Conservation (phyloP, 2,797 vertebrate species). For the Avahi laniger region DNA sequence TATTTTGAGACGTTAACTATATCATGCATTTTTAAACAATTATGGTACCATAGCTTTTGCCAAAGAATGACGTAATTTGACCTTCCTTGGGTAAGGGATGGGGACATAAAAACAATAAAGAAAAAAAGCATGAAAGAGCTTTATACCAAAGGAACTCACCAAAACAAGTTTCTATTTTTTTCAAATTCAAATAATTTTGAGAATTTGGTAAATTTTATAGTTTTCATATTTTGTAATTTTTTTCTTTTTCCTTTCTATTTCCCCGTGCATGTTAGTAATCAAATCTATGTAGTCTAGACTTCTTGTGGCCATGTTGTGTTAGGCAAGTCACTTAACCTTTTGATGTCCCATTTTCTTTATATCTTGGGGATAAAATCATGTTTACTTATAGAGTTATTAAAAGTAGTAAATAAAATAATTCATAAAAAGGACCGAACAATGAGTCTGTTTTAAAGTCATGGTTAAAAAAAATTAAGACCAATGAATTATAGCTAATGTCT, state of each 20-base stretch:
- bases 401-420: conserved; percentile 1
- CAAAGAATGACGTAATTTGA: conserved; percentile 60
- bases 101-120: conserved; percentile 9
- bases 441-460: not conserved
- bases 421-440: not conserved
- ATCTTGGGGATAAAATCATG: not conserved
- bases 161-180: not conserved
- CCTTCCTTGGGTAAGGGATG: conserved; percentile 50
- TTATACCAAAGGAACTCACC: not conserved
- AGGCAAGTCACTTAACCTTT: not conserved
- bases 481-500: not conserved
- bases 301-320: not conserved
- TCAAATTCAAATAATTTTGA: not conserved
- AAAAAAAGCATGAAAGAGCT: not conserved
- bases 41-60: conserved; percentile 12
- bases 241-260: conserved; percentile 15
- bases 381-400: not conserved
- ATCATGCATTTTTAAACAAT: conserved; percentile 65
- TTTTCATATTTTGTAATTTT: not conserved
- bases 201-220: not conserved
- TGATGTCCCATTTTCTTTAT: not conserved
- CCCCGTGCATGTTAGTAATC: not conserved
- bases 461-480: not conserved
- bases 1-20: conserved; percentile 69
- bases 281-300: not conserved